phyloP scores from a whole-genome alignment of 1,140 invertebrate genomes.

The Drosophila nigrodunni region DNA sequence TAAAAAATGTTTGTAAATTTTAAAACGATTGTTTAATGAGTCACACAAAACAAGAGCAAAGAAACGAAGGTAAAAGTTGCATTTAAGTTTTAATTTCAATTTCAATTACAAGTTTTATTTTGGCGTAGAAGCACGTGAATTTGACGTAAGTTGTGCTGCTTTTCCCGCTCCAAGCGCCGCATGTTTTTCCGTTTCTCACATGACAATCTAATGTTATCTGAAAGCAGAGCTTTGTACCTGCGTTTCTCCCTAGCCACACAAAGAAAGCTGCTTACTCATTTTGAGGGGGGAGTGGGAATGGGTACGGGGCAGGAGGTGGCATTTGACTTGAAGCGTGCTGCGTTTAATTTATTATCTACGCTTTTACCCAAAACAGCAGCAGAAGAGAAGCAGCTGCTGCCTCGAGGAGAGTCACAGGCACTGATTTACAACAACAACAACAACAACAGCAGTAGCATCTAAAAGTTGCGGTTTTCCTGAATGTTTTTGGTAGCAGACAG shows the following conservation, averaged over 20 bases:
- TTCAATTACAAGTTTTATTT: constrained; percentile 6
- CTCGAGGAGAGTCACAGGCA: constrained; percentile 65
- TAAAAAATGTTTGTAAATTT: neutral
- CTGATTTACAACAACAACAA: constrained; percentile 69
- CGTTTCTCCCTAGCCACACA: neutral
- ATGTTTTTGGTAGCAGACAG: constrained; percentile 15
- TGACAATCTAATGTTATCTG: constrained; percentile 29
- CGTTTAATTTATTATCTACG: constrained; percentile 82
- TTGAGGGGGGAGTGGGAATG: neutral
- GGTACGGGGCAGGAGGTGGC: neutral
- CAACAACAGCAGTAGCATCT: constrained; percentile 17
- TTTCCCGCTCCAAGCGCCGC: neutral
- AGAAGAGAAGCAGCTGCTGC: constrained; percentile 57
- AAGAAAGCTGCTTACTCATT: constrained; percentile 25
- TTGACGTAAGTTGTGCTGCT: constrained; percentile 6
- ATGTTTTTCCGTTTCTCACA: neutral
- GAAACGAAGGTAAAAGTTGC: neutral
- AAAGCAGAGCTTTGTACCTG: constrained; percentile 5
- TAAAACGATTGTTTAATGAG: constrained; percentile 1
- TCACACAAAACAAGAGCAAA: neutral
- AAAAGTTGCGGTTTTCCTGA: constrained; percentile 56
- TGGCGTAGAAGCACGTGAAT: neutral
- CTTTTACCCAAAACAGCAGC: constrained; percentile 37
- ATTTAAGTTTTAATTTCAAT: constrained; percentile 12
- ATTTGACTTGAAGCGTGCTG: constrained; percentile 59